Evolutionary conservation across 2,797 vertebrate genomes (phyloP), one percentile per base, ranked within the genome.

Genomic region (Adrianichthys oophorus): DNA sequence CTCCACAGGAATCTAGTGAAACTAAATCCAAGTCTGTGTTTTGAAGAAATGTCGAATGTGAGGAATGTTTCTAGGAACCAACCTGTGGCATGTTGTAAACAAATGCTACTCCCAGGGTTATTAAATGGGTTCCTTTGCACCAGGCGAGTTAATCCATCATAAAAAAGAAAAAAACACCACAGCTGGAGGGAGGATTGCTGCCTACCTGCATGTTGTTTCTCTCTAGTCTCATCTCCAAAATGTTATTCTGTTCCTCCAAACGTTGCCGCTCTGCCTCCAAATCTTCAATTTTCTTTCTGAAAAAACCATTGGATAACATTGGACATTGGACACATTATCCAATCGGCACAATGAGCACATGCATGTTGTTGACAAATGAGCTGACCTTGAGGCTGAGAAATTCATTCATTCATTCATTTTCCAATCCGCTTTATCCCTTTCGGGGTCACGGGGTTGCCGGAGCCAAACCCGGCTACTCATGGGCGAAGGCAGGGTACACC

Each of bases 281-380:
- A 74, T 98, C 96, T 80, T 99, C 97, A 19, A 98, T 90, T 89
- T 98, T 98, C 82, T 94, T 63, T 83, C 97, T 99, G 87, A 21
- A 74, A 68, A 21, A 56, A 70, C 26, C 40, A 32, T 74, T 1
- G 7, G 16, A 18, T n/a, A 70, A 29, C n/a, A n/a, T n/a, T n/a
- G n/a, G n/a, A n/a, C n/a, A n/a, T n/a, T n/a, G n/a, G n/a, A 65
- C 24, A 62, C 15, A 46, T 60, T 24, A 29, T 54, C 21, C 7
- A 19, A 21, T n/a, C 51, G 15, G 16, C 21, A 52, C 60, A n/a
- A 55, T 46, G 2, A 1, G 32, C n/a, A 21, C 26, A 1, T 15
- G 41, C 48, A 58, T 37, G 21, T 15, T 42, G 29, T 19, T 21
- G 10, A 60, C 12, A 47, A 19, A 57, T 13, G 51, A 41, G 46